Evolutionary conservation across 2,113 vertebrate species (phyloP).

Genomic region (Oriolus oriolus): DNA sequence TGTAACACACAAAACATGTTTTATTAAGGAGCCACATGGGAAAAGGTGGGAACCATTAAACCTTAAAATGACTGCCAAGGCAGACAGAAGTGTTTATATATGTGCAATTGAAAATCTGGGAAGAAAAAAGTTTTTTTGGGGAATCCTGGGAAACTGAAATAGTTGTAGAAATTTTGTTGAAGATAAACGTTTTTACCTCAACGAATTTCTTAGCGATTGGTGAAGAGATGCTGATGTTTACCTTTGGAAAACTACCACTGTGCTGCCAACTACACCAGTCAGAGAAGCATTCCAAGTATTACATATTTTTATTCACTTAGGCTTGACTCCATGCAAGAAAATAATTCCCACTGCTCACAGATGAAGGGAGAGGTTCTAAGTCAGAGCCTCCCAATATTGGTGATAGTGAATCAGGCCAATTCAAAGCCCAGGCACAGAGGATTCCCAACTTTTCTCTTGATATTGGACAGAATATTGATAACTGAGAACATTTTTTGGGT

Average conservation of each 20-base stretch:
- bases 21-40: not conserved
- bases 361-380: not conserved
- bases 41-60: not conserved
- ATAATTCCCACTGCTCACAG: not conserved
- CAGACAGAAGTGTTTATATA: not conserved
- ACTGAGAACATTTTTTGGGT: not conserved
- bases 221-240: not conserved
- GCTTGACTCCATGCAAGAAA: not conserved
- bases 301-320: not conserved
- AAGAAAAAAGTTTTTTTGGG: not conserved
- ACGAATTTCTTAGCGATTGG: not conserved
- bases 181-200: not conserved
- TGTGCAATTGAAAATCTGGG: not conserved
- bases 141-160: not conserved
- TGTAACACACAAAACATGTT: not conserved
- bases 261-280: not conserved
- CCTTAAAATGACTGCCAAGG: not conserved
- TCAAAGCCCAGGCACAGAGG: not conserved
- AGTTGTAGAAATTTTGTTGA: not conserved
- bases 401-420: not conserved
- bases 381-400: not conserved
- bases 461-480: fast-evolving
- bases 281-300: not conserved
- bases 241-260: not conserved
- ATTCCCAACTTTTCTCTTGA: not conserved